These are phyloP conservation scores for Hippocampus mohnikei DNA, from an alignment of 2,113 vertebrate species.

Conservation along the genomic window DNA sequence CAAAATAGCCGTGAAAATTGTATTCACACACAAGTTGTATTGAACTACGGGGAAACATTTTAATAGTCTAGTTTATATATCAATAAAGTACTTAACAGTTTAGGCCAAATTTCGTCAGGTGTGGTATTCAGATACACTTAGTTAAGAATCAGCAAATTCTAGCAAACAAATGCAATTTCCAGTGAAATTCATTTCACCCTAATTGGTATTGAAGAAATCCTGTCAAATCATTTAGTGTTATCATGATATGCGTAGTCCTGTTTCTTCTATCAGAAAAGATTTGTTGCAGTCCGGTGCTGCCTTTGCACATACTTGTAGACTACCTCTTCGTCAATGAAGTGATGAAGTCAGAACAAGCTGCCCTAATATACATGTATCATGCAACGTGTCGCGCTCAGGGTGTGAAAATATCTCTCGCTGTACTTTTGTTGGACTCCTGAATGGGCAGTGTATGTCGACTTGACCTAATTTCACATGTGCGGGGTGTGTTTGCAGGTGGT, in stretches of 20 bases:
- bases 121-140: not conserved
- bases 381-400: not conserved
- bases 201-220: not conserved
- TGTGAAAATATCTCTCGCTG: constrained; percentile 31
- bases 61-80: not conserved
- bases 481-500: constrained; percentile 80
- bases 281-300: not conserved
- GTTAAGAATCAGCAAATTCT: no score
- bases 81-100: not conserved
- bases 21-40: not conserved
- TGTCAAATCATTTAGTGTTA: not conserved
- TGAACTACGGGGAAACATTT: not conserved
- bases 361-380: constrained; percentile 1
- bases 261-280: not conserved
- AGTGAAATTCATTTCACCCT: not conserved
- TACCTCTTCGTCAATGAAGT: not conserved
- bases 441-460: constrained; percentile 13
- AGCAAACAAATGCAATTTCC: not conserved
- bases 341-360: not conserved
- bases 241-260: not conserved
- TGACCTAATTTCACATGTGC: constrained; percentile 34
- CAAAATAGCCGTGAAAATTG: not conserved
- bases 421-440: constrained; percentile 19
- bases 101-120: not conserved
- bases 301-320: not conserved